A percentile compares a stretch with the other conserved stretches of the same genome.
These are phyloP conservation scores for Phymanthus crucifer DNA, from an alignment of 92 coral and sea anemone genomes.

Conservation along the genomic window DNA sequence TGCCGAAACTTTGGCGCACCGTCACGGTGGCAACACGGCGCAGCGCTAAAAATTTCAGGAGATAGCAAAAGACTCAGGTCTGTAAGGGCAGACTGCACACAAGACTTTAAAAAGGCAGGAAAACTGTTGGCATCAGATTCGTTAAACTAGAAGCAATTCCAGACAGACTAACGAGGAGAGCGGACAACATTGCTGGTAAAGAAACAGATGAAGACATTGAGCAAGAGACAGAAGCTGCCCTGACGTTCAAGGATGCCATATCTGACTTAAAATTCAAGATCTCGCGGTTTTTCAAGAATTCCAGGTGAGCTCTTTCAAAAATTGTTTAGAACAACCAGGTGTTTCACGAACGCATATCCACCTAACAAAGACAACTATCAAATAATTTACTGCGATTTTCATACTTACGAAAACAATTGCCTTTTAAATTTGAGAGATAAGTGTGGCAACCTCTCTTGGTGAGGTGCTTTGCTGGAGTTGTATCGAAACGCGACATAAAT, in stretches of 20 bases:
- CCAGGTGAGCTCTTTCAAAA: slow-evolving; percentile 50
- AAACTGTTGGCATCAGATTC: slow-evolving; percentile 6
- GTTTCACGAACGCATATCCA: background rate
- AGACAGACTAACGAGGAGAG: slow-evolving; percentile 25
- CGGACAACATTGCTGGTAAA: slow-evolving; percentile 30
- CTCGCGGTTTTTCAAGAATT: slow-evolving; percentile 21
- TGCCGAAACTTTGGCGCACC: background rate
- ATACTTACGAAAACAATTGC: no score
- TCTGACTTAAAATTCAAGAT: slow-evolving; percentile 28
- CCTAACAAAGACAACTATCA: background rate
- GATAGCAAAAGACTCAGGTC: no score
- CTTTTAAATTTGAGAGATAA: no score
- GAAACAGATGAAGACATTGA: slow-evolving; percentile 26
- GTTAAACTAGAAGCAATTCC: background rate
- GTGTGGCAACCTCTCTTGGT: no score
- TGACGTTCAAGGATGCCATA: slow-evolving; percentile 27
- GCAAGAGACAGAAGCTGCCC: slow-evolving; percentile 41
- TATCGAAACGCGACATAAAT: no score
- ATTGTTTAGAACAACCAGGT: background rate
- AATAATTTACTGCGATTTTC: no score
- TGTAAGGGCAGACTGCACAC: slow-evolving; percentile 19
- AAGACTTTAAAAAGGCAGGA: slow-evolving; percentile 25
- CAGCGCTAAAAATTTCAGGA: background rate
- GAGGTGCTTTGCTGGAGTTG: no score
- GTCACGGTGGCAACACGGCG: background rate